phyloP scores from a whole-genome alignment of 2,888 invertebrate species.

The Xestobium rufovillosum region DNA sequence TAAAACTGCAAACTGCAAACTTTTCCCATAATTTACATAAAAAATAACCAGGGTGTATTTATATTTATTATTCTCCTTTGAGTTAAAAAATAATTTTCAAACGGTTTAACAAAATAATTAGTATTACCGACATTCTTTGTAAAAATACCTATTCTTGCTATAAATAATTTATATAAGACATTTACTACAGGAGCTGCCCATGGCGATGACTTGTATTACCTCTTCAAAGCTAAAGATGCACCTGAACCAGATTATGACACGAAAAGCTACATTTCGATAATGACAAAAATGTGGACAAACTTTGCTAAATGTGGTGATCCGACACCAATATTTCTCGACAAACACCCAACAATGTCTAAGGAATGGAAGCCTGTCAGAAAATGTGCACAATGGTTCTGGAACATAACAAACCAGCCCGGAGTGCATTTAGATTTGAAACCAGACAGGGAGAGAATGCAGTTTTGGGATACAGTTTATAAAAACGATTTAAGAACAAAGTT shows the following conservation, averaged over 20 bases:
- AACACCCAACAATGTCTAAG: too few relatives aligned
- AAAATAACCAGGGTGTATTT: too few relatives aligned
- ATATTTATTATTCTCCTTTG: too few relatives aligned
- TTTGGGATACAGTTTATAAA: background rate
- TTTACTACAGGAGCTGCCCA: background rate
- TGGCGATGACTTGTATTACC: background rate
- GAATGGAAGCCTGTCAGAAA: background rate
- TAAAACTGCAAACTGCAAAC: too few relatives aligned
- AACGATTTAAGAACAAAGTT: slow-evolving; percentile 1
- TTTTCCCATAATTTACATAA: too few relatives aligned
- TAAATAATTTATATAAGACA: too few relatives aligned
- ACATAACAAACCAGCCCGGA: background rate
- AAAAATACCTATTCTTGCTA: too few relatives aligned
- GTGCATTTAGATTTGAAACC: background rate
- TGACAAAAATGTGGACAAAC: background rate
- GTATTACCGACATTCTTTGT: too few relatives aligned
- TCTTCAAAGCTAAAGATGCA: background rate
- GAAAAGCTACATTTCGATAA: background rate
- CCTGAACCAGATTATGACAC: background rate
- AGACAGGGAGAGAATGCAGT: background rate
- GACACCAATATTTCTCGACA: background rate
- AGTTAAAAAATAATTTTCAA: too few relatives aligned
- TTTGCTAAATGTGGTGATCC: background rate
- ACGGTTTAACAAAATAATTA: too few relatives aligned
- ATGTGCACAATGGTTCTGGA: background rate